phyloP scores from a whole-genome alignment of 2,113 vertebrate genomes.

The Sporophila hypoxantha region DNA sequence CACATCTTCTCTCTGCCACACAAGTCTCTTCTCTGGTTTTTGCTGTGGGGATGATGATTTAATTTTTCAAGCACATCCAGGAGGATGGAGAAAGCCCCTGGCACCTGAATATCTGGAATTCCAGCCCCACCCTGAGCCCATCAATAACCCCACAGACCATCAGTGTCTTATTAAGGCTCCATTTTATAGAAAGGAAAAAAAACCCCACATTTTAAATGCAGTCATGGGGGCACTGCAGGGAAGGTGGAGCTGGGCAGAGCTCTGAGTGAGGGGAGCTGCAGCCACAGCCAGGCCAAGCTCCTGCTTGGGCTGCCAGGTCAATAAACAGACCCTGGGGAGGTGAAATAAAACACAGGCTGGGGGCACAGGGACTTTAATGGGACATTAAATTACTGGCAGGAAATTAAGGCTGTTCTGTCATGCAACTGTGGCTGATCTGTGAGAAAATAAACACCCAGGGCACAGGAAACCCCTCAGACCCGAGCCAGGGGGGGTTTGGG shows the following conservation, averaged over 20 bases:
- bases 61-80: background rate
- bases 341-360: background rate
- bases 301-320: background rate
- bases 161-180: conserved; percentile 33
- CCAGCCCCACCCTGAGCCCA: accelerated
- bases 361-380: background rate
- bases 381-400: background rate
- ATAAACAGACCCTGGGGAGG: background rate
- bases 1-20: background rate
- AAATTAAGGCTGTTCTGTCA: conserved; percentile 40
- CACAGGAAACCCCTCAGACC: background rate
- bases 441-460: conserved; percentile 13
- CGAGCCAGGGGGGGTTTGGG: accelerated
- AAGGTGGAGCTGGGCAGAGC: background rate
- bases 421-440: conserved; percentile 12
- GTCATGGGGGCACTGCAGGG: background rate
- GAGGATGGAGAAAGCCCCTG: background rate
- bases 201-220: conserved; percentile 7
- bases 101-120: background rate
- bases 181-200: conserved; percentile 51
- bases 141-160: background rate
- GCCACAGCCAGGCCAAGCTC: background rate
- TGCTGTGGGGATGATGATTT: background rate
- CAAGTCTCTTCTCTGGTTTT: background rate
- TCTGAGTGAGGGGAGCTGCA: background rate